Percentiles rank a stretch among this genome's conserved stretches.
These are phyloP conservation scores for Hirundo rustica DNA, from an alignment of 2,797 vertebrate genomes.

Conservation along the genomic window DNA sequence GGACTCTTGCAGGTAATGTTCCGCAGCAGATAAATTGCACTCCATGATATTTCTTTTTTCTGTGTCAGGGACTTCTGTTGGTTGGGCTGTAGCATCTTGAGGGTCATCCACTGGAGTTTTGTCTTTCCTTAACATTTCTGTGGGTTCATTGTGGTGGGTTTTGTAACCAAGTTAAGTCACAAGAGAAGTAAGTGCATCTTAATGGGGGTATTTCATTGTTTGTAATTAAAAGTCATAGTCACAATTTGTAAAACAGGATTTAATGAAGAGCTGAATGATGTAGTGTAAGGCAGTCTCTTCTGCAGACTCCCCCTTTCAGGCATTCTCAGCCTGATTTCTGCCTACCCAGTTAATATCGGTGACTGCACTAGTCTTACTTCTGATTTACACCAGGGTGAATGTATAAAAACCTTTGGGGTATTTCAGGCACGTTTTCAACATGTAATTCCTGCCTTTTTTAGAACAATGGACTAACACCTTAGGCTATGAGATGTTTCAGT, in stretches of 20 bases:
- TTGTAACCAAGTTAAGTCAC: not conserved
- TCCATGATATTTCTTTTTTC: not conserved
- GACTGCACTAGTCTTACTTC: not conserved
- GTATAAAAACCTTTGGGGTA: not conserved
- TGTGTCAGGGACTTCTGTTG: not conserved
- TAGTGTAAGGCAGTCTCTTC: not conserved
- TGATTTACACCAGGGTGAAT: not conserved
- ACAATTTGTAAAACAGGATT: not conserved
- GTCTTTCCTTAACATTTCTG: not conserved
- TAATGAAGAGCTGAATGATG: not conserved
- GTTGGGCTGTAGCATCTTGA: fast-evolving
- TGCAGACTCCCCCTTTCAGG: not conserved
- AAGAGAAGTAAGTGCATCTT: not conserved
- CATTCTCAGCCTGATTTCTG: not conserved
- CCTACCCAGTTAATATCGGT: not conserved
- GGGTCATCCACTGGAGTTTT: not conserved
- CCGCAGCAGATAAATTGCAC: not conserved
- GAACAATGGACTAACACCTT: not conserved
- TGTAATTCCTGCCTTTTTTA: not conserved
- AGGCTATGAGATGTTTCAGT: not conserved
- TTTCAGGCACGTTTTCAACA: not conserved
- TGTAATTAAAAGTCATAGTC: not conserved
- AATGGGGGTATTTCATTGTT: not conserved
- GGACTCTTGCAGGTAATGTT: not conserved
- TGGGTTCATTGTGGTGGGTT: not conserved